These are phyloP conservation scores for Climacteris rufus DNA, from an alignment of 2,113 vertebrate species.

Conservation along the genomic window DNA sequence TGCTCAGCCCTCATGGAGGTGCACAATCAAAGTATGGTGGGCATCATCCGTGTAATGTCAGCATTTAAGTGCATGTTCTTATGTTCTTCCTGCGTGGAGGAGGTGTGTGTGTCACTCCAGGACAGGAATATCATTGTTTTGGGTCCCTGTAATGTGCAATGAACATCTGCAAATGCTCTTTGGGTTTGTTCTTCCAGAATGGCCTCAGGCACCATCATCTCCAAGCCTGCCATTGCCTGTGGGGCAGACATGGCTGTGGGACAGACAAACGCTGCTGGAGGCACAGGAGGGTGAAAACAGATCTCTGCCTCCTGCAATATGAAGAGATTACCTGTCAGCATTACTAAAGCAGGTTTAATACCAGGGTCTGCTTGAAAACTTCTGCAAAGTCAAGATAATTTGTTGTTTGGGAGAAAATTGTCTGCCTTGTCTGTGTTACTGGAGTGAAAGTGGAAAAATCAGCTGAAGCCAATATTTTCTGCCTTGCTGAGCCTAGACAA, in stretches of 20 bases:
- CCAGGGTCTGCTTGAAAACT: neutral
- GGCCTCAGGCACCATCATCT: neutral
- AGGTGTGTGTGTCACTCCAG: neutral
- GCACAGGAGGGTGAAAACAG: neutral
- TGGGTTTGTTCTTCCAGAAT: neutral
- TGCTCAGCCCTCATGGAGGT: neutral
- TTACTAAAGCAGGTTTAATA: neutral
- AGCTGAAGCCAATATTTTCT: neutral
- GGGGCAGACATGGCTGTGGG: neutral
- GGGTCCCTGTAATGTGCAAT: neutral
- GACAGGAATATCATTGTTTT: neutral
- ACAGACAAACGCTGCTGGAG: accelerated
- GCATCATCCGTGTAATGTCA: neutral
- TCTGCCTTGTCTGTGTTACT: neutral
- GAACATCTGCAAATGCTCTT: neutral
- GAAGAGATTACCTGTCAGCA: neutral
- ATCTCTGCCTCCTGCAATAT: neutral
- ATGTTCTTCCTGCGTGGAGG: neutral
- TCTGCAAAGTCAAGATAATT: neutral
- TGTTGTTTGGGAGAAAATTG: neutral
- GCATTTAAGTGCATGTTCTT: neutral
- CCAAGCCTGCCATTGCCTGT: neutral
- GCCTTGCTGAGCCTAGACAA: neutral
- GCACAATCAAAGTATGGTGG: neutral
- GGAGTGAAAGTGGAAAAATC: neutral